A percentile compares a stretch with the other conserved stretches of the same genome.
phyloP scores from a whole-genome alignment of 2,888 invertebrate species.

The Caenorhabditis becei region DNA sequence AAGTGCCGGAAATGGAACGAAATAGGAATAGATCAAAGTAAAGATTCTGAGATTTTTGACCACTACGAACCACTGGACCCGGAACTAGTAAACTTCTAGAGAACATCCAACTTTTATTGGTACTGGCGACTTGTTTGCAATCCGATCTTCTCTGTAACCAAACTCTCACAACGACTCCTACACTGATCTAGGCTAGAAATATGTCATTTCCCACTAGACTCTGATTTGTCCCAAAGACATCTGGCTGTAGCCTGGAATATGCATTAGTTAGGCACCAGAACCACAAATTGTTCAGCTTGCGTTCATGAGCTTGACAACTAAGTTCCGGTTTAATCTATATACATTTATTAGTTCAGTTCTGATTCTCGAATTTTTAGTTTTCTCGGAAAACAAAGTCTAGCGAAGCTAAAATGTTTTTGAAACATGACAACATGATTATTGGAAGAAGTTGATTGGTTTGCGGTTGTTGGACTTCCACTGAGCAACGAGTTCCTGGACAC shows the following conservation, averaged over 20 bases:
- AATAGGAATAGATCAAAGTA: slow-evolving; percentile 1
- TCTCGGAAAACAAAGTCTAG: slow-evolving; percentile 18
- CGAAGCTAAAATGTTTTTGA: slow-evolving; percentile 3
- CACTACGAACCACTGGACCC: not conserved
- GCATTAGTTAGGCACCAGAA: too few relatives aligned
- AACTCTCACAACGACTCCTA: too few relatives aligned
- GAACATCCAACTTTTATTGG: slow-evolving; percentile 7
- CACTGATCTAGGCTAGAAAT: not conserved
- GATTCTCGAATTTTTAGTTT: not conserved
- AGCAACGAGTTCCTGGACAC: slow-evolving; percentile 49
- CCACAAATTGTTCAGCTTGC: too few relatives aligned
- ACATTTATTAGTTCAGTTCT: not conserved
- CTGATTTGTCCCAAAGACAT: not conserved
- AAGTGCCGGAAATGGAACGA: slow-evolving; percentile 8
- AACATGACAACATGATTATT: not conserved
- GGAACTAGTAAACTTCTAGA: not conserved
- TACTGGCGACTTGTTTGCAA: not conserved
- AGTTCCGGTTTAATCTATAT: not conserved
- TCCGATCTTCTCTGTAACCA: slow-evolving; percentile 4
- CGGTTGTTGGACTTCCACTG: slow-evolving; percentile 38
- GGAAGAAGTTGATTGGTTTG: not conserved
- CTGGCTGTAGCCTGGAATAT: not conserved
- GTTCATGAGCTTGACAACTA: too few relatives aligned
- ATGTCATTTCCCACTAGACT: too few relatives aligned
- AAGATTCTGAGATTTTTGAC: slow-evolving; percentile 17